Evolutionary conservation across 1,140 invertebrate species (phyloP).

Genomic region (Atta texana): DNA sequence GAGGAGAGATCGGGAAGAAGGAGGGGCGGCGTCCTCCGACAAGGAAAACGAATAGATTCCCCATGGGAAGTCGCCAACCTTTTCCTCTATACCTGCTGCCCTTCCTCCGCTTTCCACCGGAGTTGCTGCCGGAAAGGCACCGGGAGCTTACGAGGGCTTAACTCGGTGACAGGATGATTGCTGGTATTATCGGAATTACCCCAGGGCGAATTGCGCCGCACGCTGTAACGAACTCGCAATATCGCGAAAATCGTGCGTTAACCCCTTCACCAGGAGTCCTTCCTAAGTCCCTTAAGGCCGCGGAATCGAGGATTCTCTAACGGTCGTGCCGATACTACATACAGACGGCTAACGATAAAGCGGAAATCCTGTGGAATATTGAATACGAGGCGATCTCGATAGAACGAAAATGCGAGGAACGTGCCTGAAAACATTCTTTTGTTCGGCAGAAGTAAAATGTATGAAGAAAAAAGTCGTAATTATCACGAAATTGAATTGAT

Average conservation of each 20-base stretch:
- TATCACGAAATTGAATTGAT: not conserved
- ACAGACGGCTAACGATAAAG: conserved; percentile 35
- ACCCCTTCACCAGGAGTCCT: conserved; percentile 64
- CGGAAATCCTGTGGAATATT: conserved; percentile 50
- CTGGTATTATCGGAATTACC: conserved; percentile 84
- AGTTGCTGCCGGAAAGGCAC: conserved; percentile 76
- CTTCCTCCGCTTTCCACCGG: conserved; percentile 23
- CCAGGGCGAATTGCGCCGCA: conserved; percentile 79
- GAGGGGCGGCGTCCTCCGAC: conserved; percentile 32
- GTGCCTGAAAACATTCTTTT: not conserved
- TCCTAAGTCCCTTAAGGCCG: conserved; percentile 45
- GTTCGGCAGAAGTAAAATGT: not conserved
- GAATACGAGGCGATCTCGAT: conserved; percentile 30
- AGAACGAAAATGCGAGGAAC: not conserved
- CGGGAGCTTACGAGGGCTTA: conserved; percentile 82
- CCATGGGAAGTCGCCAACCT: conserved; percentile 81
- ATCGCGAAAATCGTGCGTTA: conserved; percentile 81
- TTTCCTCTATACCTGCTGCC: conserved; percentile 65
- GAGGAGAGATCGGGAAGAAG: not conserved
- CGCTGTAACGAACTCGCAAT: conserved; percentile 82
- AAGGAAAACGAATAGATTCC: conserved; percentile 83
- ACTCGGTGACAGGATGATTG: conserved; percentile 85
- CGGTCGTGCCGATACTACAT: not conserved
- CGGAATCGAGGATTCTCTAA: conserved; percentile 23
- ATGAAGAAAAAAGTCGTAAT: not conserved